phyloP scores from a whole-genome alignment of 1,140 invertebrate species.

The Leucophenga varia region DNA sequence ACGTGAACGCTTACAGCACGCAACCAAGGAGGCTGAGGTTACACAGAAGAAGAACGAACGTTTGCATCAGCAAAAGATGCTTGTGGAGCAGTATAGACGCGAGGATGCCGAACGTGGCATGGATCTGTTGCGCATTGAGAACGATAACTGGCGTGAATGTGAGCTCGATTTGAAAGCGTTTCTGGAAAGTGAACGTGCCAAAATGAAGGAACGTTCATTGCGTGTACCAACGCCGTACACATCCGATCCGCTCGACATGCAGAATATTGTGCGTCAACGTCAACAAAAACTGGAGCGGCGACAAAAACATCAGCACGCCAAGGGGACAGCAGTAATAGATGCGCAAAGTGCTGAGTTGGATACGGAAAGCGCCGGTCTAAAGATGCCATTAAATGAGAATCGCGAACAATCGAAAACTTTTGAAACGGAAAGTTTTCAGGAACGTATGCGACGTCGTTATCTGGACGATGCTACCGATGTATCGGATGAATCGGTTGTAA shows the following conservation, averaged over 20 bases:
- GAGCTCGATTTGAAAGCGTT: constrained; percentile 50
- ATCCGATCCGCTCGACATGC: constrained; percentile 46
- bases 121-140: constrained; percentile 46
- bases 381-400: too few relatives aligned
- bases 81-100: constrained; percentile 40
- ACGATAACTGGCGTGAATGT: constrained; percentile 51
- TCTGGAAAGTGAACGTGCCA: constrained; percentile 42
- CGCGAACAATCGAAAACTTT: constrained; percentile 16
- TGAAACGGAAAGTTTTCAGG: constrained; percentile 14
- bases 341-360: too few relatives aligned
- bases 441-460: constrained; percentile 19
- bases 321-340: too few relatives aligned
- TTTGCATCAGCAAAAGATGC: constrained; percentile 35
- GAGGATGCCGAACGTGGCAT: constrained; percentile 47
- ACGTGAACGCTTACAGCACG: constrained; percentile 40
- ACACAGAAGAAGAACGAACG: constrained; percentile 34
- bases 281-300: too few relatives aligned
- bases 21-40: constrained; percentile 40
- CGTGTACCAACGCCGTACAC: constrained; percentile 37
- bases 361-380: too few relatives aligned
- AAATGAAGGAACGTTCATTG: constrained; percentile 49
- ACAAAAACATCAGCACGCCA: too few relatives aligned
- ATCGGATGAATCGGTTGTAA: constrained; percentile 31
- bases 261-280: constrained; percentile 43
- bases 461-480: constrained; percentile 42